phyloP scores from a whole-genome alignment of 2,888 invertebrate genomes.

The Macrophya alboannulata region DNA sequence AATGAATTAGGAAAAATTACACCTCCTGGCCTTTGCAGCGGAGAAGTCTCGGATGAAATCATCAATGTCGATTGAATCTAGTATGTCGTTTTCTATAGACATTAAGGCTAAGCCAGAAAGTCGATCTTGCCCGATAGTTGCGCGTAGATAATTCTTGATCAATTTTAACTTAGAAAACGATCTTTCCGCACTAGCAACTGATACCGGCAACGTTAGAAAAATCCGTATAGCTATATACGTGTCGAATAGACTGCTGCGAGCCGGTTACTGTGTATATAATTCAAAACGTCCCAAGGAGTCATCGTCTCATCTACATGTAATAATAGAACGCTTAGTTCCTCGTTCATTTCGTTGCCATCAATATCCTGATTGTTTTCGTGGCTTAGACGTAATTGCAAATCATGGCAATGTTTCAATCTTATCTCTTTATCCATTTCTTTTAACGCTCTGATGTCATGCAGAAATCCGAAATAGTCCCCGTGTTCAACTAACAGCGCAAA shows the following conservation, averaged over 20 bases:
- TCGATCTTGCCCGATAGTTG: too few species aligned
- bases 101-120: too few species aligned
- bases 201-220: too few species aligned
- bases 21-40: too few species aligned
- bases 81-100: too few species aligned
- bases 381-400: conserved; percentile 61
- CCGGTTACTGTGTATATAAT: conserved; percentile 15
- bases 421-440: conserved; percentile 50
- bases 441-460: conserved; percentile 57
- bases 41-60: too few species aligned
- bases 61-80: too few species aligned
- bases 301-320: not conserved
- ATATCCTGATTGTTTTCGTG: conserved; percentile 61
- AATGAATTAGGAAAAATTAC: too few species aligned
- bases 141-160: too few species aligned
- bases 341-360: conserved; percentile 48
- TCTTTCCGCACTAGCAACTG: too few species aligned
- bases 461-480: conserved; percentile 60
- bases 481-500: conserved; percentile 60
- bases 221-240: not conserved
- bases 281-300: conserved; percentile 27
- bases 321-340: conserved; percentile 1
- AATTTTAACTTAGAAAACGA: too few species aligned
- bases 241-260: conserved; percentile 36
- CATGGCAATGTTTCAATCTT: conserved; percentile 44